phyloP scores from a whole-genome alignment of 1,140 invertebrate genomes.

The Tetramorium alpestre region DNA sequence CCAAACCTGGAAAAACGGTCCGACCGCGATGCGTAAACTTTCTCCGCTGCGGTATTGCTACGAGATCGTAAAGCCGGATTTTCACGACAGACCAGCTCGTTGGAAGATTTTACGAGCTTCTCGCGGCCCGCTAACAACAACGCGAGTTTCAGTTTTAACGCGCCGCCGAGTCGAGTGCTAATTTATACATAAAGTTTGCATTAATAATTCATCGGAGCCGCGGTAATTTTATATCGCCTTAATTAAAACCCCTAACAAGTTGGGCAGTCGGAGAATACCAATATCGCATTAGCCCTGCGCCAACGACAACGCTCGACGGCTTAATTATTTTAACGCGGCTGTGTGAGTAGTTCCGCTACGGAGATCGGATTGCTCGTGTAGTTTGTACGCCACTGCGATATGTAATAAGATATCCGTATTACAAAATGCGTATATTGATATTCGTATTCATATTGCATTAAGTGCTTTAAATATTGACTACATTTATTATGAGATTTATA shows the following conservation, averaged over 20 bases:
- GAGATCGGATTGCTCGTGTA: conserved; percentile 21
- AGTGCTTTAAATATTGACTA: neutral
- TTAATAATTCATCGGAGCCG: conserved; percentile 84
- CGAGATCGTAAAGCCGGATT: conserved; percentile 71
- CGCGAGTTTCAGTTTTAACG: conserved; percentile 83
- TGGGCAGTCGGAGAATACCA: conserved; percentile 83
- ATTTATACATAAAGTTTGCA: conserved; percentile 85
- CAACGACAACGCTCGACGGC: conserved; percentile 60
- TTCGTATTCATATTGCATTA: conserved; percentile 10
- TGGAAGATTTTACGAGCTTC: conserved; percentile 75
- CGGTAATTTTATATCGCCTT: conserved; percentile 85
- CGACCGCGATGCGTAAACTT: conserved; percentile 68
- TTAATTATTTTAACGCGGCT: conserved; percentile 72
- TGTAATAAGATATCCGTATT: conserved; percentile 42
- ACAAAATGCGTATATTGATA: neutral
- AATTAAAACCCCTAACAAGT: conserved; percentile 86
- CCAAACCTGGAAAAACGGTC: conserved; percentile 63
- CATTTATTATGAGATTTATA: neutral
- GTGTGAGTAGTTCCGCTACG: conserved; percentile 35
- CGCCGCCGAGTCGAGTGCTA: conserved; percentile 77
- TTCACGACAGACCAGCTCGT: conserved; percentile 62
- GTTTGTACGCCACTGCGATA: conserved; percentile 1
- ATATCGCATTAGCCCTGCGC: conserved; percentile 74
- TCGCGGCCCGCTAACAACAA: conserved; percentile 77
- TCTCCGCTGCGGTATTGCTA: conserved; percentile 36